Evolutionary conservation across 2,888 invertebrate genomes (phyloP).

Genomic region (Caenorhabditis parvicauda): DNA sequence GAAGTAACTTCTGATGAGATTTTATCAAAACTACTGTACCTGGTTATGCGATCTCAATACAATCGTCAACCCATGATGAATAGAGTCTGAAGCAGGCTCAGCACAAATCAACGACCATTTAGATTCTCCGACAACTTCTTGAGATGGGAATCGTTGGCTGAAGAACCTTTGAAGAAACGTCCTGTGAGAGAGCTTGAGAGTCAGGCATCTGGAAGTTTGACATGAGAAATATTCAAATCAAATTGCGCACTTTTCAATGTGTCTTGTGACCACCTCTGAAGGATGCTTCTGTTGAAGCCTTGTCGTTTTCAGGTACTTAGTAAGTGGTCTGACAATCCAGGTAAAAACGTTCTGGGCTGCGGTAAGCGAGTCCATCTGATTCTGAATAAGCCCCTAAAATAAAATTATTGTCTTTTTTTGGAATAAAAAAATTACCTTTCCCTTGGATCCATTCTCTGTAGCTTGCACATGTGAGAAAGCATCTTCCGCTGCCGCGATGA

Average conservation of each 20-base stretch:
- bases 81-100: constrained; percentile 74
- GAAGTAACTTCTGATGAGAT: no score
- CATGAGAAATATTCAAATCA: not conserved
- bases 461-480: constrained; percentile 86
- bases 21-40: no score
- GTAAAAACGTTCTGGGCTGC: constrained; percentile 97
- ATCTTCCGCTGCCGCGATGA: constrained; percentile 91
- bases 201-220: constrained; percentile 73
- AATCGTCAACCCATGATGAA: constrained; percentile 81
- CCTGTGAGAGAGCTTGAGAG: constrained; percentile 87
- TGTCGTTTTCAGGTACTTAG: constrained; percentile 90
- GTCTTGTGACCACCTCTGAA: constrained; percentile 72
- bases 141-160: constrained; percentile 56
- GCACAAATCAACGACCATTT: constrained; percentile 74
- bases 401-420: not conserved
- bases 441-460: constrained; percentile 6
- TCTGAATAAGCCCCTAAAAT: constrained; percentile 49
- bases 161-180: constrained; percentile 93
- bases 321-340: constrained; percentile 88
- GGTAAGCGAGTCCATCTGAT: constrained; percentile 87
- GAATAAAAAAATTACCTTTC: constrained; percentile 5
- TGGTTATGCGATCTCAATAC: constrained; percentile 72
- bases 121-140: constrained; percentile 67
- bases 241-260: constrained; percentile 34
- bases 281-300: constrained; percentile 92